Conservation (phyloP, 2,888 invertebrate genomes). For the Athalia rosae region DNA sequence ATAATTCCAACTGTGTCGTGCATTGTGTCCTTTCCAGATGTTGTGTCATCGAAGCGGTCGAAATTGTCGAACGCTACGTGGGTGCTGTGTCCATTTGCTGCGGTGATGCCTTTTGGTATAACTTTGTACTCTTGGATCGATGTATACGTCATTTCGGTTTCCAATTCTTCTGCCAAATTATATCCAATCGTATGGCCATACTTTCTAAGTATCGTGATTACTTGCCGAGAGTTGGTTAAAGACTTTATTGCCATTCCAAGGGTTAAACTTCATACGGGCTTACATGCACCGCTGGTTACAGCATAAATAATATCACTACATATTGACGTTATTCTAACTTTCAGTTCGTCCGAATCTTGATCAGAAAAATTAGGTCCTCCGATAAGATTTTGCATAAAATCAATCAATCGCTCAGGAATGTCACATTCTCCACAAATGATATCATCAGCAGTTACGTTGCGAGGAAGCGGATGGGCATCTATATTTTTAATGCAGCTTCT, state of each 20-base stretch:
- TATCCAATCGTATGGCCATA: constrained; percentile 64
- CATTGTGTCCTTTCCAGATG: constrained; percentile 62
- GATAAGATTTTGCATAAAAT: neutral
- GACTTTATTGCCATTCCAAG: constrained; percentile 63
- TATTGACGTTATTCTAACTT: neutral
- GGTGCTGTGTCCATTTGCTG: constrained; percentile 52
- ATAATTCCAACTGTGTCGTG: constrained; percentile 51
- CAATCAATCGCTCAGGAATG: neutral
- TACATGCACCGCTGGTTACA: constrained; percentile 54
- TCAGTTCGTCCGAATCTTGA: neutral
- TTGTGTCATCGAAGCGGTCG: constrained; percentile 63
- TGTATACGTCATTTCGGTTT: constrained; percentile 61
- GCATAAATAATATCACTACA: constrained; percentile 52
- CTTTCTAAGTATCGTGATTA: constrained; percentile 60
- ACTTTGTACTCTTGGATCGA: constrained; percentile 49
- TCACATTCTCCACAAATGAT: constrained; percentile 46
- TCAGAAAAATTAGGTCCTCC: neutral
- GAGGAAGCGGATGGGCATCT: constrained; percentile 52
- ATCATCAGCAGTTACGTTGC: constrained; percentile 53
- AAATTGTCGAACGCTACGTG: constrained; percentile 62
- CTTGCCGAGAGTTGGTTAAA: constrained; percentile 59
- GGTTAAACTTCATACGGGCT: constrained; percentile 58
- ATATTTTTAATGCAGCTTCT: constrained; percentile 59
- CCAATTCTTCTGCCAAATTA: constrained; percentile 61
- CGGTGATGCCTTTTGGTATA: constrained; percentile 56